Percentiles rank a stretch among this genome's conserved stretches.
These are phyloP conservation scores for Scylla paramamosain DNA, from an alignment of 1,140 invertebrate species.

Conservation along the genomic window DNA sequence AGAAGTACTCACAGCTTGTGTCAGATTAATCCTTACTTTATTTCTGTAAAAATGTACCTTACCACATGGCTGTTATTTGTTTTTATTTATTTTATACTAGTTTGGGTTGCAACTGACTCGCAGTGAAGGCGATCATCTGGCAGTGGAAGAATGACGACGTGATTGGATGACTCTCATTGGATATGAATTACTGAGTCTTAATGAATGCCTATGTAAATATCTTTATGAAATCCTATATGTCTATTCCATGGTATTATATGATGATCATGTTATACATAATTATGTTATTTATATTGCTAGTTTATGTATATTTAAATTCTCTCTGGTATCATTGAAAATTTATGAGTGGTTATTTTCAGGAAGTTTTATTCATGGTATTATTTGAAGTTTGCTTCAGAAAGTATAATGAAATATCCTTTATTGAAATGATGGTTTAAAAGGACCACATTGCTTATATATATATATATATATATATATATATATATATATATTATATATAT, in stretches of 20 bases:
- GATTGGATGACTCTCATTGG: constrained; percentile 60
- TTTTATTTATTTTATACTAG: constrained; percentile 63
- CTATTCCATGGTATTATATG: constrained; percentile 56
- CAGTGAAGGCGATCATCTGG: constrained; percentile 64
- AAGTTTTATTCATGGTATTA: not conserved
- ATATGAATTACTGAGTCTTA: constrained; percentile 56
- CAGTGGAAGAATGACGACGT: constrained; percentile 39
- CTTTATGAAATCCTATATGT: constrained; percentile 66
- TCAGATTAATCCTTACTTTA: constrained; percentile 41
- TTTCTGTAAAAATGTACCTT: constrained; percentile 31
- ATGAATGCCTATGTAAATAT: constrained; percentile 64
- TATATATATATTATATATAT: constrained; percentile 65
- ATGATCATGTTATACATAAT: constrained; percentile 43
- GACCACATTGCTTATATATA: constrained; percentile 5
- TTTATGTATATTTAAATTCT: constrained; percentile 35
- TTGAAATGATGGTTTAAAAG: not conserved
- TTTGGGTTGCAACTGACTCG: constrained; percentile 63
- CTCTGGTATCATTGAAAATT: not conserved
- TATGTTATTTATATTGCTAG: constrained; percentile 63
- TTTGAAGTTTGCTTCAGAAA: not conserved
- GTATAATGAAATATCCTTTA: not conserved
- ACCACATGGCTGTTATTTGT: constrained; percentile 51
- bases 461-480: constrained; percentile 65
- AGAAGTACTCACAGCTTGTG: constrained; percentile 63
- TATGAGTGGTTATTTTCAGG: not conserved